These are phyloP conservation scores for Psilopsiagon aymara DNA, from an alignment of 2,113 vertebrate species.

Conservation along the genomic window DNA sequence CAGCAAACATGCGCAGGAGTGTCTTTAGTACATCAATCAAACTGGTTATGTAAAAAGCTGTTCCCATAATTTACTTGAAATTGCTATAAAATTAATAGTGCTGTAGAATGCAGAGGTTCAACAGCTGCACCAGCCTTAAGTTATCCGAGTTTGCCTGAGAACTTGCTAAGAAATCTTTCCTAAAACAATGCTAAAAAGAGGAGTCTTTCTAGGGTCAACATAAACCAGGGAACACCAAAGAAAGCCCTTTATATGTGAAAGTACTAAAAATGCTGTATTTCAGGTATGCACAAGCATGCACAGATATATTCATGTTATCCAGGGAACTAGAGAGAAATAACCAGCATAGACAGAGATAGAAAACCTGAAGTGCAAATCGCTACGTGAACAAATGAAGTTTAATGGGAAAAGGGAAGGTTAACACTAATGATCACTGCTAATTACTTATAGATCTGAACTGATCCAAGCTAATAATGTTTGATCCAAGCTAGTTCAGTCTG, in stretches of 20 bases:
- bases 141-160: neutral
- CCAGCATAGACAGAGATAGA: neutral
- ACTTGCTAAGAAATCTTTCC: neutral
- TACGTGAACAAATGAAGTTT: neutral
- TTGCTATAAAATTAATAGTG: neutral
- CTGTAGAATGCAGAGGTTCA: neutral
- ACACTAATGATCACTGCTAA: neutral
- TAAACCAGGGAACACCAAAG: neutral
- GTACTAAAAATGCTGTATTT: neutral
- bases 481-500: neutral
- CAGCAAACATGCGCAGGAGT: neutral
- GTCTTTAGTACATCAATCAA: neutral
- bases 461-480: neutral
- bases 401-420: neutral
- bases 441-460: neutral
- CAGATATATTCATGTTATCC: neutral
- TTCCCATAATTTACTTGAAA: neutral
- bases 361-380: neutral
- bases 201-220: neutral
- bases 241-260: neutral
- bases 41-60: neutral
- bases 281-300: neutral
- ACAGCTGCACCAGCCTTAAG: neutral
- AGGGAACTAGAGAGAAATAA: neutral
- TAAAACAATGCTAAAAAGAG: neutral